phyloP scores from a whole-genome alignment of 2,888 invertebrate genomes.

The Iselma pallidipennis region DNA sequence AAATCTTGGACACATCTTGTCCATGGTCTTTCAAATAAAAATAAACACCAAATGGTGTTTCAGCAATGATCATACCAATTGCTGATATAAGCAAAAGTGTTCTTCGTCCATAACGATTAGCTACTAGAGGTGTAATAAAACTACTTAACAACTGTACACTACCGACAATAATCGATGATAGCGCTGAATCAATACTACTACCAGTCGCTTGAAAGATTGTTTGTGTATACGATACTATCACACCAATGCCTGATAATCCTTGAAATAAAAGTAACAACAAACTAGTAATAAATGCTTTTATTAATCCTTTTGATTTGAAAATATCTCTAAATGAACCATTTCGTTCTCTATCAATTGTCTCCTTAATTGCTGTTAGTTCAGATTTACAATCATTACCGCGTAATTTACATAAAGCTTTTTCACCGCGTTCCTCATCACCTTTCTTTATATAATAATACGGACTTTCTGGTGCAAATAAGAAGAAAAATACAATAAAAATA shows the following conservation, averaged over 20 bases:
- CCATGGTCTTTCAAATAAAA: conserved; percentile 61
- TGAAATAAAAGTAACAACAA: conserved; percentile 79
- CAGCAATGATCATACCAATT: conserved; percentile 63
- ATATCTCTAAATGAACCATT: not conserved
- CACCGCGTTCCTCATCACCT: conserved; percentile 64
- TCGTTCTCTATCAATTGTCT: conserved; percentile 6
- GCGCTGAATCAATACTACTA: conserved; percentile 63
- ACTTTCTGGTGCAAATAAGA: conserved; percentile 35
- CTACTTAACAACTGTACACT: conserved; percentile 76
- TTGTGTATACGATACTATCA: conserved; percentile 76
- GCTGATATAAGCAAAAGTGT: conserved; percentile 72
- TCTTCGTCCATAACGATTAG: conserved; percentile 75
- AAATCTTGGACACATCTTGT: conserved; percentile 43
- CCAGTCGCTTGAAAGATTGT: conserved; percentile 73
- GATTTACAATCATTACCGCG: conserved; percentile 11
- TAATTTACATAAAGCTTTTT: conserved; percentile 54
- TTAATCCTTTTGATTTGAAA: not conserved
- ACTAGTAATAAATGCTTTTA: conserved; percentile 25
- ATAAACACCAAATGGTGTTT: conserved; percentile 71
- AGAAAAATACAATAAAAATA: conserved; percentile 34
- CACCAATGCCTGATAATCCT: conserved; percentile 78
- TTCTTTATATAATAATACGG: conserved; percentile 43
- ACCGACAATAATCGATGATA: conserved; percentile 76
- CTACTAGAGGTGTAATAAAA: conserved; percentile 70
- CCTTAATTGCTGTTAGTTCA: conserved; percentile 7